Evolutionary conservation across 2,888 invertebrate species (phyloP), one percentile per base, ranked within the genome.

Genomic region (Colostygia pectinataria): DNA sequence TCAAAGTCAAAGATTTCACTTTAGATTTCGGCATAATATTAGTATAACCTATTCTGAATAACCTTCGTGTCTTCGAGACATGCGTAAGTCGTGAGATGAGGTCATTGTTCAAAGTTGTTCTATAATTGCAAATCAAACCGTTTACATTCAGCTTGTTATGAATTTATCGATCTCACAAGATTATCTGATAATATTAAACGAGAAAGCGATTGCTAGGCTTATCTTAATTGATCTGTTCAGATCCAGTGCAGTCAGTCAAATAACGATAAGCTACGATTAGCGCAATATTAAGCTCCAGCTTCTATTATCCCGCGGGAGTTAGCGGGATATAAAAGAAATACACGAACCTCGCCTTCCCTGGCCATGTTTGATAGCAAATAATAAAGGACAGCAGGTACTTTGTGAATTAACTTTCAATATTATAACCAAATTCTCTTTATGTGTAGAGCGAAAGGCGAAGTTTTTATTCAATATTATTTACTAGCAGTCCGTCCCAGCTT

Each of bases 251-350:
- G 31, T 48, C 42, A 48, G 45, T 48, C 51, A 48, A 53, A 34
- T 44, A 47, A 53, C 49, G 37, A 31, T 18, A 18, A 25, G 32
- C 14, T 31, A 23, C 49, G 61, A 63, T 67, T 59, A 71, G 68
- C 69, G 66, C 66, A 65, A 74, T 77, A 77, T 78, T 82, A 80
- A 70, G 71, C 73, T 75, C 73, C 57, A 58, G 68, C 74, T 80
- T 80, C 79, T 74, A 83, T 83, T 80, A 83, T 75, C 77, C 72
- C 71, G 51, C 47, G 72, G 65, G 73, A 65, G 63, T 59, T 10
- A 57, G 61, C 45, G 76, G 77, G 82, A 77, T 71, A 77, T 77
- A 77, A 78, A 78, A 77, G 75, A 78, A 78, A 80, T 80, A 74
- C 72, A 71, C 66, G 66, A 64, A 56, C 53, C 55, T 47, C 61